These are phyloP conservation scores for Hyla sarda DNA, from an alignment of 2,113 vertebrate species.

Conservation along the genomic window DNA sequence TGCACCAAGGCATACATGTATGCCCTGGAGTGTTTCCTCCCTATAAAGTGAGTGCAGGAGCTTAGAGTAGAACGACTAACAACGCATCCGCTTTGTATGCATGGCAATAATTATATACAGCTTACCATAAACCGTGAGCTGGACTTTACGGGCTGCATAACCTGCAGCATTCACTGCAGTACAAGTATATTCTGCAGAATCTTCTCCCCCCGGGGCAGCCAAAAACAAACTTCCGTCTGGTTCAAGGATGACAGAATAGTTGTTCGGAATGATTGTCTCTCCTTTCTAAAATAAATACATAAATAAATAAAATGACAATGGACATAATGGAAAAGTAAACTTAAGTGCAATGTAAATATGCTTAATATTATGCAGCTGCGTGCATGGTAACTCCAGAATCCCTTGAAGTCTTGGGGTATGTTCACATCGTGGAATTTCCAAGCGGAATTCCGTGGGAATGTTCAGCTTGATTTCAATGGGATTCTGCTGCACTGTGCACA, in stretches of 20 bases:
- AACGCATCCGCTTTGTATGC: too few species aligned
- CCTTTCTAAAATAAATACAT: constrained; percentile 76
- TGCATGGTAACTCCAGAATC: too few species aligned
- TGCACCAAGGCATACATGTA: too few species aligned
- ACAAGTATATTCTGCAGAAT: constrained; percentile 91
- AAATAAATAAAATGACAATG: constrained; percentile 14
- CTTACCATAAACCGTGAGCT: constrained; percentile 94
- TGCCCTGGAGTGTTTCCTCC: too few species aligned
- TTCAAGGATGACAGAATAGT: constrained; percentile 75
- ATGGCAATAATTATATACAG: background rate
- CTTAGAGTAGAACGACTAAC: too few species aligned
- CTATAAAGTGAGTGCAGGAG: too few species aligned
- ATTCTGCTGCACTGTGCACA: too few species aligned
- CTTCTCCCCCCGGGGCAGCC: constrained; percentile 81
- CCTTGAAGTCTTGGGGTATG: too few species aligned
- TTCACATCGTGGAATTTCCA: too few species aligned
- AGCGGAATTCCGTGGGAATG: too few species aligned
- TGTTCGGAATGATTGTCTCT: constrained; percentile 76
- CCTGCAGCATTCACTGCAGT: constrained; percentile 91
- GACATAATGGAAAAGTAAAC: background rate
- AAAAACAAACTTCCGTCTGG: constrained; percentile 85
- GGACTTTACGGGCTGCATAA: constrained; percentile 86
- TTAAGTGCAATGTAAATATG: background rate
- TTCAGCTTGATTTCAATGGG: too few species aligned
- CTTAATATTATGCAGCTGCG: too few species aligned